Evolutionary conservation across 2,888 invertebrate species (phyloP).

Genomic region (Cheilosia vernalis): DNA sequence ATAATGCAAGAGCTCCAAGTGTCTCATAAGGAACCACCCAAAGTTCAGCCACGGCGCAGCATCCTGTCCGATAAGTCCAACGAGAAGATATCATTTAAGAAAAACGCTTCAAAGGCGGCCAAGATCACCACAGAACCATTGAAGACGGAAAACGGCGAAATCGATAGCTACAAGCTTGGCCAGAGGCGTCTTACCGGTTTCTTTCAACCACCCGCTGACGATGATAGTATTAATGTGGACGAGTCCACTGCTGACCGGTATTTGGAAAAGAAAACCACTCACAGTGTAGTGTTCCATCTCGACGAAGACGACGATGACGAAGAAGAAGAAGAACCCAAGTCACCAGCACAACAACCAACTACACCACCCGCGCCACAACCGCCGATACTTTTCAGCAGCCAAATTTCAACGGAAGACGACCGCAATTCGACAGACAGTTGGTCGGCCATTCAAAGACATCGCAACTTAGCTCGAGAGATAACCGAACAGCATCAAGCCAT

Average conservation of each 20-base stretch:
- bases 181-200: conserved; percentile 68
- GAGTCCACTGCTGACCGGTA: conserved; percentile 58
- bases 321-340: conserved; percentile 37
- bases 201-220: conserved; percentile 77
- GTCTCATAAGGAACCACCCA: conserved; percentile 17
- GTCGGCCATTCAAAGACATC: conserved; percentile 85
- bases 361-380: conserved; percentile 32
- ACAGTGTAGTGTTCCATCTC: conserved; percentile 38
- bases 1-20: conserved; percentile 37
- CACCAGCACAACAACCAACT: conserved; percentile 14
- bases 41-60: conserved; percentile 35
- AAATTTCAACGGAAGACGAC: conserved; percentile 77
- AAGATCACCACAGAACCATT: conserved; percentile 17
- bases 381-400: conserved; percentile 78
- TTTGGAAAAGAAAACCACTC: conserved; percentile 1
- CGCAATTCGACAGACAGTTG: conserved; percentile 82
- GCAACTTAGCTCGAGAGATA: conserved; percentile 76
- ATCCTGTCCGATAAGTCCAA: conserved; percentile 54
- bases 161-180: conserved; percentile 25
- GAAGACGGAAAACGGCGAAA: conserved; percentile 29
- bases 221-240: conserved; percentile 79
- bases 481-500: conserved; percentile 56
- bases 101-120: conserved; percentile 20
- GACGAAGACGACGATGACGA: conserved; percentile 27
- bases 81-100: conserved; percentile 46